Evolutionary conservation across 2,888 invertebrate genomes (phyloP), one percentile per base, ranked within the genome.

Genomic region (Caenorhabditis virilis): DNA sequence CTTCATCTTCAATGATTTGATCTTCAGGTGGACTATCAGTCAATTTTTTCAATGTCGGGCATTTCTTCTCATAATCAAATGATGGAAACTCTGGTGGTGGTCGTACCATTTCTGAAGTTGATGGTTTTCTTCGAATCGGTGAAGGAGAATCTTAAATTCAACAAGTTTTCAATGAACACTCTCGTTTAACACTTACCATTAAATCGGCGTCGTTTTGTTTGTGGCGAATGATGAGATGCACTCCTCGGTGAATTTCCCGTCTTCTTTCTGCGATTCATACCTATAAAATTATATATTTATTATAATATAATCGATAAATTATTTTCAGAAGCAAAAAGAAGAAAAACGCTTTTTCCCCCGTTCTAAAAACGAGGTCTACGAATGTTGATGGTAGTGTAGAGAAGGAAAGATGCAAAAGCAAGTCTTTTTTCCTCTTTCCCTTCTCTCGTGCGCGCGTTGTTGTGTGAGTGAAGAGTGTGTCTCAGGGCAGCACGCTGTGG

Each of bases 21-120:
- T n/a, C n/a, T n/a, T n/a, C n/a, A n/a, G n/a, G n/a, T 39, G 42
- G 48, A 46, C 6, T 45, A 9, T 42, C 53, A 41, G n/a, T 47
- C 16, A 51, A 46, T 22, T 43, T 52, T 47, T 39, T 46, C n/a
- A 39, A 56, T 23, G 23, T 58, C 27, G 43, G 50, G 9, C 52
- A 50, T 16, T 25, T 36, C 11, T 27, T 27, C 4, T 59, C 43
- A 27, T 59, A 63, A 41, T 63, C 41, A 39, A 61, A 62, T 18
- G 47, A 41, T 13, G 41, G 27, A 43, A 59, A 69, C 18, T 69
- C 69, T 4, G 69, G 63, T 11, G 65, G 65, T 22, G 69, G 59
- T 11, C 13, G n/a, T 2, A 27, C 27, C 3, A 23, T 4, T 4
- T 45, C 23, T 23, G n/a, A n/a, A n/a, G n/a, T n/a, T n/a, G n/a